Percentiles rank a stretch among this genome's conserved stretches.
These are phyloP conservation scores for Eleutherodactylus coqui DNA, from an alignment of 2,797 vertebrate species.

Conservation along the genomic window DNA sequence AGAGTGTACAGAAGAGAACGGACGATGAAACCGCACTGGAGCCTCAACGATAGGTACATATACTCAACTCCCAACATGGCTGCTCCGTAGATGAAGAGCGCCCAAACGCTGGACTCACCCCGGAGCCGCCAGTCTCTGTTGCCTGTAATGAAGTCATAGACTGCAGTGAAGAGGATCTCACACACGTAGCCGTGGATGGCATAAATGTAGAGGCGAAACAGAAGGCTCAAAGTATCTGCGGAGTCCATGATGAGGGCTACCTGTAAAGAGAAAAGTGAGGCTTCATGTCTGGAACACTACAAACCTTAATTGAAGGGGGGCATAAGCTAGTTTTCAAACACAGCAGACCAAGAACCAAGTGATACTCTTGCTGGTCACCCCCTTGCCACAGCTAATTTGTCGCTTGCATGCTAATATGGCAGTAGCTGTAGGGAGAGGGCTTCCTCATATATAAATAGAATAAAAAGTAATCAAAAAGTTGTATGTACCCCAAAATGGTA, in stretches of 20 bases:
- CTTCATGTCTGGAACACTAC: neutral
- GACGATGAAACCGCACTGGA: neutral
- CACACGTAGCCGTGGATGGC: slow-evolving; percentile 67
- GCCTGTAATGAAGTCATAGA: slow-evolving; percentile 43
- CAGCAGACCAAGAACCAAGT: too few relatives aligned
- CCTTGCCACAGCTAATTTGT: too few relatives aligned
- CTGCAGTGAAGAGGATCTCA: slow-evolving; percentile 67
- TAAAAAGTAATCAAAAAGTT: too few relatives aligned
- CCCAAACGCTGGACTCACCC: slow-evolving; percentile 67
- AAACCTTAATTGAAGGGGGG: too few relatives aligned
- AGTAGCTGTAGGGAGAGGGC: too few relatives aligned
- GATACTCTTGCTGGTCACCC: too few relatives aligned
- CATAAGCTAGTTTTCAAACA: too few relatives aligned
- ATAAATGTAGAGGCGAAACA: slow-evolving; percentile 66
- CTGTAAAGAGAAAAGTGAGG: slow-evolving; percentile 12
- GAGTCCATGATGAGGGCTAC: slow-evolving; percentile 18
- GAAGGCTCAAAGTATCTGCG: slow-evolving; percentile 42
- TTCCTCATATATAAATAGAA: too few relatives aligned
- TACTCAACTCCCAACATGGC: slow-evolving; percentile 61
- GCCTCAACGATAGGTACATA: slow-evolving; percentile 59
- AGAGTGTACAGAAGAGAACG: slow-evolving; percentile 63
- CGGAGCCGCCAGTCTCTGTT: slow-evolving; percentile 63
- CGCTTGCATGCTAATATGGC: too few relatives aligned
- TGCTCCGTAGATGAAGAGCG: slow-evolving; percentile 66
- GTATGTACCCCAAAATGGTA: too few relatives aligned